A percentile compares a stretch with the other conserved stretches of the same genome.
Evolutionary conservation across 2,888 invertebrate genomes (phyloP).

Genomic region (Gasteruption jaculator): DNA sequence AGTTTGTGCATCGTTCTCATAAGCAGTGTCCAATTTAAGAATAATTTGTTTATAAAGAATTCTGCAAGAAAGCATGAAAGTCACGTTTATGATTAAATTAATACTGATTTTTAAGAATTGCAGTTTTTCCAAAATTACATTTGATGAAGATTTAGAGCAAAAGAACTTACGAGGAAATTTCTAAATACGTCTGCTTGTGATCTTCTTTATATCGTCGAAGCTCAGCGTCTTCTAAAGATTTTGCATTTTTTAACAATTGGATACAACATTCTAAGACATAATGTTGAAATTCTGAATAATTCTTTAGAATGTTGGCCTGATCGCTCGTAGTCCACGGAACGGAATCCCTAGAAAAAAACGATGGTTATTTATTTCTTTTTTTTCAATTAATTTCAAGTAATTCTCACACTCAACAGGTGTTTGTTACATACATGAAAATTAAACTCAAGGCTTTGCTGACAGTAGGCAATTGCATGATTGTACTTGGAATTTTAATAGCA

Average conservation of each 20-base stretch:
- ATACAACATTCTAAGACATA: slow-evolving; percentile 55
- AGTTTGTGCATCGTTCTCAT: slow-evolving; percentile 57
- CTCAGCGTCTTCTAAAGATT: slow-evolving; percentile 43
- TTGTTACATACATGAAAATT: slow-evolving; percentile 3
- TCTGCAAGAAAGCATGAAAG: slow-evolving; percentile 39
- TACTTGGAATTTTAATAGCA: slow-evolving; percentile 48
- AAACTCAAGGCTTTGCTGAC: slow-evolving; percentile 47
- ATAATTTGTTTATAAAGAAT: slow-evolving; percentile 43
- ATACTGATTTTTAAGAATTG: slow-evolving; percentile 35
- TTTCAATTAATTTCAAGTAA: neutral
- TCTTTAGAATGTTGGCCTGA: slow-evolving; percentile 54
- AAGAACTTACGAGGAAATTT: slow-evolving; percentile 44
- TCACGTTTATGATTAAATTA: slow-evolving; percentile 43
- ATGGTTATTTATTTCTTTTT: slow-evolving; percentile 1
- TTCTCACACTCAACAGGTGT: too few species aligned
- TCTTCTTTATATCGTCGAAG: slow-evolving; percentile 32
- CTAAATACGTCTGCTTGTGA: slow-evolving; percentile 41
- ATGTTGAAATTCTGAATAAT: slow-evolving; percentile 57
- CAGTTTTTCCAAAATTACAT: slow-evolving; percentile 30
- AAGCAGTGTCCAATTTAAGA: slow-evolving; percentile 53
- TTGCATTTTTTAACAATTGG: slow-evolving; percentile 47
- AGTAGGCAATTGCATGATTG: slow-evolving; percentile 52
- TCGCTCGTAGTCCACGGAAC: slow-evolving; percentile 56
- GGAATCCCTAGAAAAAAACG: slow-evolving; percentile 49
- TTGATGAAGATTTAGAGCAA: neutral